Conservation (phyloP, 2,113 vertebrate genomes). For the Hemichromis elongatus region DNA sequence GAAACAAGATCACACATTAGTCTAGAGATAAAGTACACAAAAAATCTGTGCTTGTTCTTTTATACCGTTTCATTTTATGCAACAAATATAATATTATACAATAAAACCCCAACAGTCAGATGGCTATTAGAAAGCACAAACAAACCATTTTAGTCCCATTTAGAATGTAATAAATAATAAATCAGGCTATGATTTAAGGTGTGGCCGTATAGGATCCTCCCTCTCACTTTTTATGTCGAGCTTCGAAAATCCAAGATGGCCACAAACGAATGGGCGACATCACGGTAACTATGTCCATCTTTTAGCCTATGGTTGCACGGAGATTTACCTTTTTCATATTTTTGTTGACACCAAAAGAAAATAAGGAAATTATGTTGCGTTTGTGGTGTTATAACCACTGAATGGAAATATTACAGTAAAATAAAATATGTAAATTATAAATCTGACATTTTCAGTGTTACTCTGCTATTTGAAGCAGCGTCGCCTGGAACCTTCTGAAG, state of each 20-base stretch:
- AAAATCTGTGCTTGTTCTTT: neutral
- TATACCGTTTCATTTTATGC: neutral
- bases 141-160: neutral
- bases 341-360: neutral
- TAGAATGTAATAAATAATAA: neutral
- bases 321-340: neutral
- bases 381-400: neutral
- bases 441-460: accelerated
- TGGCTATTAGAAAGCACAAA: too few relatives aligned
- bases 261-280: neutral
- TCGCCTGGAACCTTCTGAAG: neutral
- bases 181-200: neutral
- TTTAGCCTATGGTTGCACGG: accelerated
- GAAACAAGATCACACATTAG: neutral
- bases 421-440: neutral
- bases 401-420: neutral
- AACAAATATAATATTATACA: neutral
- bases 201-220: accelerated
- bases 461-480: neutral
- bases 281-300: neutral
- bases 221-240: accelerated
- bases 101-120: neutral
- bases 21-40: neutral
- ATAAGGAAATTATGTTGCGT: neutral
- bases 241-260: neutral